Percentiles rank a stretch among this genome's conserved stretches.
These are phyloP conservation scores for Portevinia maculata DNA, from an alignment of 2,888 invertebrate species.

Conservation along the genomic window DNA sequence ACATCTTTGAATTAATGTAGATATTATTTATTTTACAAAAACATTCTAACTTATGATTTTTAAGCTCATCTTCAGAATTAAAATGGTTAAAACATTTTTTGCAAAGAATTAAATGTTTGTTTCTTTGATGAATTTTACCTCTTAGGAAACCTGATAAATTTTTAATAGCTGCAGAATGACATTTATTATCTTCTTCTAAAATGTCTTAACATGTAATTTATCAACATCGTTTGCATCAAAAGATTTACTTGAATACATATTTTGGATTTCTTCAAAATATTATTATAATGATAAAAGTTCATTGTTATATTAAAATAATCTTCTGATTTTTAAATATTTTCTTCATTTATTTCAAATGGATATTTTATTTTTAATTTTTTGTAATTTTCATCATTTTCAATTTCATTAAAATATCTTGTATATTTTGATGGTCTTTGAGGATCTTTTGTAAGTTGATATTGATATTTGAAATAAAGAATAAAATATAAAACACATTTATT, in stretches of 20 bases:
- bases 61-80: background rate
- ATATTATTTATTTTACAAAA: slow-evolving; percentile 6
- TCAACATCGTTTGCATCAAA: slow-evolving; percentile 24
- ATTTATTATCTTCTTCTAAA: slow-evolving; percentile 22
- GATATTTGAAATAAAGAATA: no score
- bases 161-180: slow-evolving; percentile 14
- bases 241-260: slow-evolving; percentile 21
- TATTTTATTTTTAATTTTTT: slow-evolving; percentile 20
- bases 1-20: slow-evolving; percentile 12
- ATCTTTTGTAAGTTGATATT: background rate
- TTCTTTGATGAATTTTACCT: slow-evolving; percentile 6
- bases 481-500: no score
- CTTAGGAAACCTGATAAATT: slow-evolving; percentile 18
- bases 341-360: slow-evolving; percentile 4
- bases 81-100: slow-evolving; percentile 5
- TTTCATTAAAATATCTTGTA: slow-evolving; percentile 10
- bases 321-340: slow-evolving; percentile 12
- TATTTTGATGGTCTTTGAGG: slow-evolving; percentile 23
- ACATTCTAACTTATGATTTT: slow-evolving; percentile 4
- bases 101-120: background rate
- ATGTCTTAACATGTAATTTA: slow-evolving; percentile 24
- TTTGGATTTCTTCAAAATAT: slow-evolving; percentile 30
- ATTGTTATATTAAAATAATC: slow-evolving; percentile 21
- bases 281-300: slow-evolving; percentile 24
- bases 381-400: slow-evolving; percentile 21